These are phyloP conservation scores for Sakesphorus luctuosus DNA, from an alignment of 2,113 vertebrate species.

Conservation along the genomic window DNA sequence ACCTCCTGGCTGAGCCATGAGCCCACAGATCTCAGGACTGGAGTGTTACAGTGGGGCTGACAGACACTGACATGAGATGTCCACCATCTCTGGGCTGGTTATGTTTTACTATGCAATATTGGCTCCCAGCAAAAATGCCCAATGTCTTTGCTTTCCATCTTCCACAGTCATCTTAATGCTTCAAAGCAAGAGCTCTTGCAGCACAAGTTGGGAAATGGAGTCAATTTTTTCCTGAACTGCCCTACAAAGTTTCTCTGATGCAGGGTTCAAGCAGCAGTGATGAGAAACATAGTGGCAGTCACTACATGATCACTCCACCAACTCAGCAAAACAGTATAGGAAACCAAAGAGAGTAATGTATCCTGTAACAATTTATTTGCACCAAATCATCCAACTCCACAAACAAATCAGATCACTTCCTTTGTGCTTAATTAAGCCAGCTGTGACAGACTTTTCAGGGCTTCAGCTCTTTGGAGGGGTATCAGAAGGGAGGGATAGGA, in stretches of 20 bases:
- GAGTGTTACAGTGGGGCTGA: neutral
- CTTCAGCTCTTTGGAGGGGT: neutral
- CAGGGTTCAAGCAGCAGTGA: neutral
- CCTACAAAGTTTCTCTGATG: neutral
- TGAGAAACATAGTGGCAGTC: neutral
- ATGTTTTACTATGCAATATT: neutral
- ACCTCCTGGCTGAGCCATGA: too few species aligned
- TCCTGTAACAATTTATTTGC: neutral
- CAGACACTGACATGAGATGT: accelerated
- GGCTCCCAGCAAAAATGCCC: neutral
- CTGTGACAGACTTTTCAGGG: neutral
- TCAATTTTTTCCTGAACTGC: neutral
- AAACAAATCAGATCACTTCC: neutral
- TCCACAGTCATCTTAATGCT: neutral
- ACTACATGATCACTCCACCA: neutral
- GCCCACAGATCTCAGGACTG: too few species aligned
- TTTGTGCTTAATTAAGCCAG: neutral
- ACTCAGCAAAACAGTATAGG: neutral
- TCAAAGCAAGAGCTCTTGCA: neutral
- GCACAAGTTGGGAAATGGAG: neutral
- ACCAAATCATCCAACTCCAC: neutral
- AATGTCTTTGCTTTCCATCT: neutral
- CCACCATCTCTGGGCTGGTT: neutral
- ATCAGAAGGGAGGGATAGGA: neutral
- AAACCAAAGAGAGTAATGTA: neutral